A percentile compares a stretch with the other conserved stretches of the same genome.
Conservation (phyloP, 2,888 invertebrate species). For the Scaptomyza reducta region DNA sequence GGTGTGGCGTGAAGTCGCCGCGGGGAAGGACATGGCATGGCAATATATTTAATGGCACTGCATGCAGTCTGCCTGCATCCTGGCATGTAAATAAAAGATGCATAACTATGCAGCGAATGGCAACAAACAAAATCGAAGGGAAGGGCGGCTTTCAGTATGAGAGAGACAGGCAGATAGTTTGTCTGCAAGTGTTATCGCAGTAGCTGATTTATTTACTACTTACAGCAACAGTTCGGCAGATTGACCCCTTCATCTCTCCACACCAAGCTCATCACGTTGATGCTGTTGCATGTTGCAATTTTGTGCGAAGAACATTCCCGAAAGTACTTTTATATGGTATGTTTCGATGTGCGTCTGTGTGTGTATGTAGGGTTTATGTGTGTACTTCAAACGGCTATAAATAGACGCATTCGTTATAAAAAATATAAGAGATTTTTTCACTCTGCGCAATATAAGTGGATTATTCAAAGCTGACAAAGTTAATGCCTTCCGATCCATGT, state of each 20-base stretch:
- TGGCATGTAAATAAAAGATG: conserved; percentile 59
- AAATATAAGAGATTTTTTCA: conserved; percentile 58
- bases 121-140: conserved; percentile 21
- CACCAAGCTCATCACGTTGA: not conserved
- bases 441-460: conserved; percentile 58
- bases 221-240: conserved; percentile 75
- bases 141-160: conserved; percentile 17
- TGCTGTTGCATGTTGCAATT: conserved; percentile 48
- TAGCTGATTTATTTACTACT: conserved; percentile 72
- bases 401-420: conserved; percentile 60
- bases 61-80: conserved; percentile 25
- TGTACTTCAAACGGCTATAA: conserved; percentile 28
- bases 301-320: conserved; percentile 69
- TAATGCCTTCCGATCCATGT: conserved; percentile 26
- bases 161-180: conserved; percentile 10
- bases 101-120: conserved; percentile 50
- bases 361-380: conserved; percentile 9
- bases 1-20: conserved; percentile 18
- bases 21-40: conserved; percentile 25
- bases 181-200: conserved; percentile 45
- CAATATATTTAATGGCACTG: conserved; percentile 58
- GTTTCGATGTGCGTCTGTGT: conserved; percentile 6
- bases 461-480: conserved; percentile 63
- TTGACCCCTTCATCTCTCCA: too few relatives aligned
- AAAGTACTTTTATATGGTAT: conserved; percentile 41